Evolutionary conservation across 30 jellyfish, hydroid and myxozoan genomes (phyloP).

Genomic region (Sanderia malayensis): DNA sequence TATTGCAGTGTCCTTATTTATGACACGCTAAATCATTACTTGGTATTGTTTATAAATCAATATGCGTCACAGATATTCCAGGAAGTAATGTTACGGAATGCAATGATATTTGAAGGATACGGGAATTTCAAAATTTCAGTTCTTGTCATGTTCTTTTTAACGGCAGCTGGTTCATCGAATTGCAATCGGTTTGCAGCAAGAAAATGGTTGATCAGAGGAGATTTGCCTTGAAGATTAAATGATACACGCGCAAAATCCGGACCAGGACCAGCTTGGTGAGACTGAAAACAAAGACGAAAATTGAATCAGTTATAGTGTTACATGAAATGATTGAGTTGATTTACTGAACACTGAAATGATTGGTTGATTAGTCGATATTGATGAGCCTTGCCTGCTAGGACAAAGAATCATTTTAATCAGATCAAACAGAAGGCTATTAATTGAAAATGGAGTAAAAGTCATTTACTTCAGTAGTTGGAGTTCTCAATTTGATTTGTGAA

Average conservation of each 20-base stretch:
- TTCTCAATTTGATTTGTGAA: conserved; percentile 18
- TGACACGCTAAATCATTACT: no score
- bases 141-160: conserved; percentile 49
- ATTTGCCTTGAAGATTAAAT: conserved; percentile 63
- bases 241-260: conserved; percentile 48
- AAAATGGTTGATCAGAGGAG: conserved; percentile 64
- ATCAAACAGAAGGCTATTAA: not conserved
- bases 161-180: conserved; percentile 51
- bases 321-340: no score
- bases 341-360: no score
- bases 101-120: conserved; percentile 59
- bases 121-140: conserved; percentile 61
- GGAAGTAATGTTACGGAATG: no score
- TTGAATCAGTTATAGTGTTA: no score
- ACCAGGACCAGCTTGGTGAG: conserved; percentile 83
- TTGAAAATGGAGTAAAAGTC: not conserved
- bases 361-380: not conserved
- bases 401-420: not conserved
- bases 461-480: conserved; percentile 24
- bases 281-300: conserved; percentile 15
- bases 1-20: no score
- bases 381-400: not conserved
- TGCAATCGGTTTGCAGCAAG: conserved; percentile 55
- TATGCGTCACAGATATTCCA: no score
- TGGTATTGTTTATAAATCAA: no score